These are phyloP conservation scores for Sternarchorhynchus goeldii DNA, from an alignment of 2,797 vertebrate genomes.

Conservation along the genomic window DNA sequence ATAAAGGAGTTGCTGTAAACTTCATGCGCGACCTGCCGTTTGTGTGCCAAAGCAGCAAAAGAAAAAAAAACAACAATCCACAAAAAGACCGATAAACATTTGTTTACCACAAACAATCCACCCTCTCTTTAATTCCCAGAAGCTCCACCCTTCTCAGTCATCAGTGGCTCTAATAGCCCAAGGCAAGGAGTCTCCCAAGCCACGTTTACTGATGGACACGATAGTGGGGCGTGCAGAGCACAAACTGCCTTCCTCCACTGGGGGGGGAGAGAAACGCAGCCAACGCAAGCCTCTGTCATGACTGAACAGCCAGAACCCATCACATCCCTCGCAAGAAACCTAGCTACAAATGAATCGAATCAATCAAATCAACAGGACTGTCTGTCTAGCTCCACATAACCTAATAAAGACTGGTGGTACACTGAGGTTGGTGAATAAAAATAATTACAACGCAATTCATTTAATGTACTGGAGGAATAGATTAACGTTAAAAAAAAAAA, in stretches of 20 bases:
- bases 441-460: too few relatives aligned
- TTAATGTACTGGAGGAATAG: too few relatives aligned
- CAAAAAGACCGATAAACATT: neutral
- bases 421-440: neutral
- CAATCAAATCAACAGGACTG: neutral
- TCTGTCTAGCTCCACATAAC: neutral
- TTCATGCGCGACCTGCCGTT: neutral
- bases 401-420: neutral
- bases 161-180: constrained; percentile 4
- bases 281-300: neutral
- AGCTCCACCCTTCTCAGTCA: constrained; percentile 18
- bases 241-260: neutral
- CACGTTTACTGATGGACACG: constrained; percentile 48
- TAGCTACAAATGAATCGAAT: too few relatives aligned
- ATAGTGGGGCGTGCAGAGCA: constrained; percentile 11
- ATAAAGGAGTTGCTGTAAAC: neutral
- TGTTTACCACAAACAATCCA: constrained; percentile 22
- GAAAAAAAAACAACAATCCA: neutral
- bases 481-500: too few relatives aligned
- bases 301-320: constrained; percentile 8
- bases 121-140: neutral
- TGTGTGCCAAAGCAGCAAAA: neutral
- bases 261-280: neutral
- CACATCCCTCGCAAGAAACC: neutral
- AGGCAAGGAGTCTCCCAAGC: constrained; percentile 27